A percentile compares a stretch with the other conserved stretches of the same genome.
These are phyloP conservation scores for Neopelma chrysocephalum DNA, from an alignment of 2,797 vertebrate genomes.

Conservation along the genomic window DNA sequence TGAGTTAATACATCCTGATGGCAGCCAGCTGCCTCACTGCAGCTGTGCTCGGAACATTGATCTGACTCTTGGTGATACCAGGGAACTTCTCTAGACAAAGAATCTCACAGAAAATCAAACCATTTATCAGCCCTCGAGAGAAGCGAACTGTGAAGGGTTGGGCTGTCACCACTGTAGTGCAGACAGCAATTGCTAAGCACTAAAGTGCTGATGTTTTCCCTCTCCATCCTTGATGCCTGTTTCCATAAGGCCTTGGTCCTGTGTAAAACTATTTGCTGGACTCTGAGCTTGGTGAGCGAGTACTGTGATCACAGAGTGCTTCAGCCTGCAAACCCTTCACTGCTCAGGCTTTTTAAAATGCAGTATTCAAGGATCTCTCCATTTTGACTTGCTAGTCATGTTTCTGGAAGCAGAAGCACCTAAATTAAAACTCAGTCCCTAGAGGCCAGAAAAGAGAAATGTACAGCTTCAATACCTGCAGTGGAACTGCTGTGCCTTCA, in stretches of 20 bases:
- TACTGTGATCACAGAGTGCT: not conserved
- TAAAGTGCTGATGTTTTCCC: not conserved
- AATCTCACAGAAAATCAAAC: not conserved
- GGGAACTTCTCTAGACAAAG: not conserved
- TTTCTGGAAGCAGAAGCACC: not conserved
- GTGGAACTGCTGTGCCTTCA: not conserved
- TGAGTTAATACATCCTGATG: not conserved
- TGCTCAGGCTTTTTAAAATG: not conserved
- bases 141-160: not conserved
- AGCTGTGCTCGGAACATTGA: not conserved
- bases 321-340: not conserved
- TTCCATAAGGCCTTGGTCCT: not conserved
- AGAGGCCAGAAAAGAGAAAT: not conserved
- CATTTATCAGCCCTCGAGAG: not conserved
- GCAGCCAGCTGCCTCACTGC: constrained; percentile 24
- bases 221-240: not conserved
- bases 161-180: not conserved
- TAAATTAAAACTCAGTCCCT: not conserved
- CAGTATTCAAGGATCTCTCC: not conserved
- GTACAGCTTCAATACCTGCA: not conserved
- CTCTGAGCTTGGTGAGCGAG: not conserved
- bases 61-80: not conserved
- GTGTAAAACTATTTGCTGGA: not conserved
- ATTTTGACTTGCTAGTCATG: not conserved
- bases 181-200: not conserved